Conservation (phyloP, 1,140 invertebrate genomes). For the Scaptomyza pallida region DNA sequence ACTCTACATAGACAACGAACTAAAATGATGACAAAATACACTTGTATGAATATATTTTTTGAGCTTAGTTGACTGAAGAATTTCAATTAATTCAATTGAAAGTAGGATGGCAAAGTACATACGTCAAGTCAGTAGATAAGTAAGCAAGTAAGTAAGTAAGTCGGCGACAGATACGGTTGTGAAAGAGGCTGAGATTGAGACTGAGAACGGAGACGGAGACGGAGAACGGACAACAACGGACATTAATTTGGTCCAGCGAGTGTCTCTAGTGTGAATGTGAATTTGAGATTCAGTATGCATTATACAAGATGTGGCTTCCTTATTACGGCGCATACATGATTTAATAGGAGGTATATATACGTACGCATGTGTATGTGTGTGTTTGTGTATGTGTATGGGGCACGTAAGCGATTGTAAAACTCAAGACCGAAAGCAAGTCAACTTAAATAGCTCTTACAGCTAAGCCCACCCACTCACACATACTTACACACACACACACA, state of each 20-base stretch:
- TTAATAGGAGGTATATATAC: conserved; percentile 49
- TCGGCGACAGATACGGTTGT: conserved; percentile 16
- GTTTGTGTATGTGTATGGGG: conserved; percentile 8
- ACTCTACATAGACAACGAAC: neutral
- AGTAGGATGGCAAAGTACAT: conserved; percentile 27
- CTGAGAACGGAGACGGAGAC: too few relatives aligned
- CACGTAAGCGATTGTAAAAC: conserved; percentile 66
- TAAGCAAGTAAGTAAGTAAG: conserved; percentile 22
- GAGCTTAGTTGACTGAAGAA: conserved; percentile 73
- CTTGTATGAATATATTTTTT: conserved; percentile 29
- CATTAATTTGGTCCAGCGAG: conserved; percentile 43
- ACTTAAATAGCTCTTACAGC: conserved; percentile 74
- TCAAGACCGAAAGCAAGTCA: conserved; percentile 51
- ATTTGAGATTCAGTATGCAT: conserved; percentile 46
- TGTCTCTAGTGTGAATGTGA: conserved; percentile 58
- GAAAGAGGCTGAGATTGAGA: conserved; percentile 2
- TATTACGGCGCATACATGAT: conserved; percentile 71
- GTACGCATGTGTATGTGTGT: too few relatives aligned
- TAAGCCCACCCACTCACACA: conserved; percentile 5
- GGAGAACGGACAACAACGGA: neutral
- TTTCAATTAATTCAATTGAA: conserved; percentile 82
- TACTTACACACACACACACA: conserved; percentile 11
- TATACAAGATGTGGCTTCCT: conserved; percentile 64
- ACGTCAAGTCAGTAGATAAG: conserved; percentile 23
- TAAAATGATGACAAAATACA: conserved; percentile 31